Base-by-base conservation (phyloP, 2,888 invertebrate genomes). In the Philonicus albiceps region DNA sequence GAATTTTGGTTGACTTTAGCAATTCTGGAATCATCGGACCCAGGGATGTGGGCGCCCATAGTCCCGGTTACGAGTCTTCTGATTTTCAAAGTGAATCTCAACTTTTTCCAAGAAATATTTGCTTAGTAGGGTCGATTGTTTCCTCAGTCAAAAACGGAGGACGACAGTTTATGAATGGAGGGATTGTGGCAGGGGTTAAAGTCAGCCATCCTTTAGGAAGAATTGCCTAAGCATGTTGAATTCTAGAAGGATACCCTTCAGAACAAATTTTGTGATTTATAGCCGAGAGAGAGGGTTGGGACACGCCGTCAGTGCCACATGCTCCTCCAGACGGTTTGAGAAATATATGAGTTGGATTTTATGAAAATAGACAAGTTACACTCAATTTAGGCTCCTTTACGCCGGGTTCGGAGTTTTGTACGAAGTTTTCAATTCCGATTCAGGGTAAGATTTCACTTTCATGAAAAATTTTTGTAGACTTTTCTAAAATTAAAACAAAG, bases 361-460 rank as follows among this genome's bases (percentile, higher is more conserved):
- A 78, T 78, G 78, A 78, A 78, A 78, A 78, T 49, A 78, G 49
- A 78, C 40, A 78, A 78, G 78, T 78, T 78, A 78, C 78, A 64
- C 27, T 64, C 64, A 22, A 64, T 64, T 64, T 64, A 27, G 49
- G 49, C 49, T 49, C 49, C 49, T 49, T 49, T 49, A n/a, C n/a
- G 49, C 49, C 49, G n/a, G n/a, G 19, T n/a, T 49, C 6, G 19
- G n/a, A 49, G 49, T 49, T n/a, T n/a, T 49, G 19, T n/a, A n/a
- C n/a, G 49, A 49, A 49, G 49, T 49, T 49, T 49, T 49, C 49
- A 49, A 49, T 49, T 49, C 49, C n/a, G 49, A 49, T 49, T 49
- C 40, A 0, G 49, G 49, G 49, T 49, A 49, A 49, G 49, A 49
- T 49, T 49, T 49, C 49, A 49, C 49, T 49, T 49, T n/a, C 49